These are phyloP conservation scores for Atopsyche davidsoni DNA, from an alignment of 1,140 invertebrate genomes.

Conservation along the genomic window DNA sequence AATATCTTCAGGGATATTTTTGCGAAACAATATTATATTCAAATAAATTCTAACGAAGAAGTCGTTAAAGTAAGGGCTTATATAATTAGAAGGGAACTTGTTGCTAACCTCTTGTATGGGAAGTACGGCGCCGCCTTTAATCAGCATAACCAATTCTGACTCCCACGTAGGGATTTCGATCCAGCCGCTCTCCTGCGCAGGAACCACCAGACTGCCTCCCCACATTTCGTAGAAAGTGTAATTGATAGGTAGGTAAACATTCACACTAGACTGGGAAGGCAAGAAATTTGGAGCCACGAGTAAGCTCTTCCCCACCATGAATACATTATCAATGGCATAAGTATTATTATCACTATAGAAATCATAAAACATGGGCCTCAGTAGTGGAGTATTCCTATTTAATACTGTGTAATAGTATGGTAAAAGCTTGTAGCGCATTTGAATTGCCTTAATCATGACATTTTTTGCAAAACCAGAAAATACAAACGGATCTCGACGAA, in stretches of 20 bases:
- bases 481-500: slow-evolving; percentile 32
- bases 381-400: slow-evolving; percentile 29
- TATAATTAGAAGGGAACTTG: slow-evolving; percentile 24
- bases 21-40: too few relatives aligned
- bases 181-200: slow-evolving; percentile 22
- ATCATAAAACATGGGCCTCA: slow-evolving; percentile 40
- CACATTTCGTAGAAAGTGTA: slow-evolving; percentile 37
- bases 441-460: slow-evolving; percentile 22
- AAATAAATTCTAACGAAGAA: too few relatives aligned
- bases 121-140: slow-evolving; percentile 34
- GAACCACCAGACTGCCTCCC: slow-evolving; percentile 31
- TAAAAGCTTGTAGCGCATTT: slow-evolving; percentile 28
- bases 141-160: slow-evolving; percentile 34
- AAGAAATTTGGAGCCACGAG: slow-evolving; percentile 34
- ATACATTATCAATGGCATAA: slow-evolving; percentile 33
- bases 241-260: slow-evolving; percentile 33
- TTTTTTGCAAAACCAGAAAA: slow-evolving; percentile 24
- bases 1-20: too few relatives aligned
- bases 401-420: slow-evolving; percentile 35
- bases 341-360: slow-evolving; percentile 33
- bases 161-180: slow-evolving; percentile 32
- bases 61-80: too few relatives aligned
- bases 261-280: slow-evolving; percentile 20
- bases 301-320: slow-evolving; percentile 35
- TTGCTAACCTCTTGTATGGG: slow-evolving; percentile 29